phyloP scores from a whole-genome alignment of 2,113 vertebrate species.

The Antennarius striatus region DNA sequence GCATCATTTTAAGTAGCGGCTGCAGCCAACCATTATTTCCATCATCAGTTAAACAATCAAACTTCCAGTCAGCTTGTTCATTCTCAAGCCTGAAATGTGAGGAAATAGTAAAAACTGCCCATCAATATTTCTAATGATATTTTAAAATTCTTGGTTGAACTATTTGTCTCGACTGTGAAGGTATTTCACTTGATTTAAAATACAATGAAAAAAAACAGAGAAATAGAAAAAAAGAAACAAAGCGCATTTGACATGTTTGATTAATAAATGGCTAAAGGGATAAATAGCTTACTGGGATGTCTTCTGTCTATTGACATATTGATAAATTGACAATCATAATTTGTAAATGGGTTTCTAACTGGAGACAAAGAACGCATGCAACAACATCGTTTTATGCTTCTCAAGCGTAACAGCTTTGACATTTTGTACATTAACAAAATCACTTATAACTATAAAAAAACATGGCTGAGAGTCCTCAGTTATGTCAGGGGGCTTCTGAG shows the following conservation, averaged over 20 bases:
- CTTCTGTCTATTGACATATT: neutral
- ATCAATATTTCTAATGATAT: neutral
- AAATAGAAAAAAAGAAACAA: neutral
- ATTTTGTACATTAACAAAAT: neutral
- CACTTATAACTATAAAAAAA: neutral
- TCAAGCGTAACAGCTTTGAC: neutral
- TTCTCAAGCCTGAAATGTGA: neutral
- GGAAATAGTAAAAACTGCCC: neutral
- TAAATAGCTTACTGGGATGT: neutral
- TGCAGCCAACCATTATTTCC: neutral
- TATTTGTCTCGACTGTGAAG: no score
- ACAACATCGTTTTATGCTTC: neutral
- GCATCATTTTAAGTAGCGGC: neutral
- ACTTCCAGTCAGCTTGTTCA: neutral
- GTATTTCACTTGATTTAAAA: neutral
- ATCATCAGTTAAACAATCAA: neutral
- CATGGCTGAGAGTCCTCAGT: neutral
- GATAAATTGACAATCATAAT: neutral
- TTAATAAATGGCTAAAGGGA: neutral
- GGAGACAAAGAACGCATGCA: neutral
- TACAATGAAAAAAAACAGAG: neutral
- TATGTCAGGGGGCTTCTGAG: neutral
- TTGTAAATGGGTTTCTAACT: neutral
- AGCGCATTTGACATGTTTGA: neutral
- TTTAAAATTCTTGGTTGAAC: neutral